phyloP scores from a whole-genome alignment of 1,140 invertebrate species.

The Solen grandis region DNA sequence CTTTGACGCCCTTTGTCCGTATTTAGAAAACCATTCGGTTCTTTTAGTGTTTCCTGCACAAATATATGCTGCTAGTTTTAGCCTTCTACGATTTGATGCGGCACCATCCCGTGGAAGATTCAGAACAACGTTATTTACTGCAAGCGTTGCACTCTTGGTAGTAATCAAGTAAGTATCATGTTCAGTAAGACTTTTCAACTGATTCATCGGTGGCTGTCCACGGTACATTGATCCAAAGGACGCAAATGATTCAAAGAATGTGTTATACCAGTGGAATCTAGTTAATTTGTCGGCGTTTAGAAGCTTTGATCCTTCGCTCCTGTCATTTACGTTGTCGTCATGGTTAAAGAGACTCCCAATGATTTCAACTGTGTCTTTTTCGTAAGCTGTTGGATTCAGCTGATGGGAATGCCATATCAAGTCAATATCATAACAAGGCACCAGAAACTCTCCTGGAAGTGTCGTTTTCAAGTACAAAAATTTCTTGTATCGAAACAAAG shows the following conservation, averaged over 20 bases:
- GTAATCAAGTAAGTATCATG: slow-evolving; percentile 17
- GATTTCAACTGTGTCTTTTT: slow-evolving; percentile 78
- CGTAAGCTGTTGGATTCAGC: slow-evolving; percentile 80
- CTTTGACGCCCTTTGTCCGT: too few relatives aligned
- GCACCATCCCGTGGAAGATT: neutral
- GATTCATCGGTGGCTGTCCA: slow-evolving; percentile 68
- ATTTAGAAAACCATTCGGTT: neutral
- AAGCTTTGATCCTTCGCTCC: slow-evolving; percentile 79
- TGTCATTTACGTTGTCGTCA: slow-evolving; percentile 79
- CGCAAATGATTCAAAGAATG: slow-evolving; percentile 71
- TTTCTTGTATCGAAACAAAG: slow-evolving; percentile 81
- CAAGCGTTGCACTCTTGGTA: neutral
- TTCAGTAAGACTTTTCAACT: slow-evolving; percentile 58
- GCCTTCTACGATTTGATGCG: neutral
- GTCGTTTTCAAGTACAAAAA: slow-evolving; percentile 81
- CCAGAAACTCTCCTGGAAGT: slow-evolving; percentile 80
- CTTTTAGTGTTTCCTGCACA: neutral
- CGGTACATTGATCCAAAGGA: slow-evolving; percentile 78
- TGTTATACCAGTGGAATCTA: slow-evolving; percentile 68
- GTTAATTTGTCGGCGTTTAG: slow-evolving; percentile 65
- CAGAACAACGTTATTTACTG: neutral
- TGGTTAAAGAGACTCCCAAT: slow-evolving; percentile 78
- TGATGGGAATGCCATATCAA: slow-evolving; percentile 83
- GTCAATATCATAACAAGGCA: slow-evolving; percentile 83
- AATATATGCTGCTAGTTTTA: neutral